These are phyloP conservation scores for Benthosema pterotum DNA, from an alignment of 2,797 vertebrate species.

Conservation along the genomic window DNA sequence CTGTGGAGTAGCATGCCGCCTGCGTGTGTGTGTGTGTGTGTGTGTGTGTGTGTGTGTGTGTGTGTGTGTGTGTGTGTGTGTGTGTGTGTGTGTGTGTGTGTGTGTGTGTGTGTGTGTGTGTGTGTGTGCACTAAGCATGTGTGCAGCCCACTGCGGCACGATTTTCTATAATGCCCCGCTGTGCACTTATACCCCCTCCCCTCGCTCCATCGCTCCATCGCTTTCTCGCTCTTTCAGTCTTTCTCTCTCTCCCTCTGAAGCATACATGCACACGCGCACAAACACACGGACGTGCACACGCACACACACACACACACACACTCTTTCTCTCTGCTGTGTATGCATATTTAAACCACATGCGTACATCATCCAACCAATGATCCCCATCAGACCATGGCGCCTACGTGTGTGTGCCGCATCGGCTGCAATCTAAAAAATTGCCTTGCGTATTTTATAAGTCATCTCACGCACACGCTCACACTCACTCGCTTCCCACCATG, in stretches of 20 bases:
- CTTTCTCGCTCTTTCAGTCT: slow-evolving; percentile 12
- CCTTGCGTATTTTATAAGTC: slow-evolving; percentile 41
- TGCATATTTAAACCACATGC: slow-evolving; percentile 63
- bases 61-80: slow-evolving; percentile 28
- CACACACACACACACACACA: slow-evolving; percentile 6
- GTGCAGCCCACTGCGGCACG: slow-evolving; percentile 48
- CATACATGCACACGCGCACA: background rate
- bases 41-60: slow-evolving; percentile 39
- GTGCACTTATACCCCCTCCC: slow-evolving; percentile 14
- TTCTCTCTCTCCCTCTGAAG: slow-evolving; percentile 45
- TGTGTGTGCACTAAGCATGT: slow-evolving; percentile 40
- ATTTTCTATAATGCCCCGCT: slow-evolving; percentile 37
- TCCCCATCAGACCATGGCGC: slow-evolving; percentile 55
- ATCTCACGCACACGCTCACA: slow-evolving; percentile 35
- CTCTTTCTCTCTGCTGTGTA: slow-evolving; percentile 50
- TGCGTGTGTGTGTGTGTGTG: slow-evolving; percentile 42
- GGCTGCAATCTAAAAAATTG: slow-evolving; percentile 54
- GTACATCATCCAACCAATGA: slow-evolving; percentile 58
- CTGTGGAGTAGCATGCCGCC: slow-evolving; percentile 23
- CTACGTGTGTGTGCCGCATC: slow-evolving; percentile 36
- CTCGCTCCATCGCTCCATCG: background rate
- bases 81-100: slow-evolving; percentile 34
- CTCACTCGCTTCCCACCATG: slow-evolving; percentile 3
- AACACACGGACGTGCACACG: background rate
- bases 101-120: slow-evolving; percentile 34